phyloP scores from a whole-genome alignment of 2,888 invertebrate genomes.

The Spisula subtruncata region DNA sequence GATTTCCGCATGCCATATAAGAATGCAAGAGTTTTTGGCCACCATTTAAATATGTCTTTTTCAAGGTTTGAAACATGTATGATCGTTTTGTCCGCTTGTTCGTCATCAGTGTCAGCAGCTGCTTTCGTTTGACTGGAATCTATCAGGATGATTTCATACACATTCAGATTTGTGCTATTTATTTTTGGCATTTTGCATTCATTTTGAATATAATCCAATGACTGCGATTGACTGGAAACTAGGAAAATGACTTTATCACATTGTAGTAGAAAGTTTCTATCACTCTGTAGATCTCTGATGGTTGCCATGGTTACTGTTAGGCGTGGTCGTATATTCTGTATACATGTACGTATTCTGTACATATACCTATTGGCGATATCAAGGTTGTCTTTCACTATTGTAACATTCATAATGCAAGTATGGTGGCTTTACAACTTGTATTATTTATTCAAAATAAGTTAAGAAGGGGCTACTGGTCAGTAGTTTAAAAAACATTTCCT shows the following conservation, averaged over 20 bases:
- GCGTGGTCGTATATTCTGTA: neutral
- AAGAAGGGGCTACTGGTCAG: no score
- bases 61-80: slow-evolving; percentile 18
- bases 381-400: slow-evolving; percentile 25
- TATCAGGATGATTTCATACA: neutral
- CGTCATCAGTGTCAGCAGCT: neutral
- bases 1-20: slow-evolving; percentile 13
- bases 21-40: slow-evolving; percentile 25
- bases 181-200: slow-evolving; percentile 29
- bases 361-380: slow-evolving; percentile 8
- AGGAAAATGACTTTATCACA: slow-evolving; percentile 33
- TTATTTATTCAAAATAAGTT: no score
- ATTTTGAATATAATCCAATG: neutral
- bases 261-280: neutral
- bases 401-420: slow-evolving; percentile 5
- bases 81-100: neutral
- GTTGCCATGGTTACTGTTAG: neutral
- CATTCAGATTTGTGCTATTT: neutral
- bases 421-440: no score
- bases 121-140: neutral
- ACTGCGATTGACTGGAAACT: neutral
- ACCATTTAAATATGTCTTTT: slow-evolving; percentile 27
- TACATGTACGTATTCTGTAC: slow-evolving; percentile 12
- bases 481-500: no score
- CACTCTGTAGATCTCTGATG: neutral